A percentile compares a stretch with the other conserved stretches of the same genome.
These are phyloP conservation scores for Hanleya hanleyi DNA, from an alignment of 2,888 invertebrate genomes.

Conservation along the genomic window DNA sequence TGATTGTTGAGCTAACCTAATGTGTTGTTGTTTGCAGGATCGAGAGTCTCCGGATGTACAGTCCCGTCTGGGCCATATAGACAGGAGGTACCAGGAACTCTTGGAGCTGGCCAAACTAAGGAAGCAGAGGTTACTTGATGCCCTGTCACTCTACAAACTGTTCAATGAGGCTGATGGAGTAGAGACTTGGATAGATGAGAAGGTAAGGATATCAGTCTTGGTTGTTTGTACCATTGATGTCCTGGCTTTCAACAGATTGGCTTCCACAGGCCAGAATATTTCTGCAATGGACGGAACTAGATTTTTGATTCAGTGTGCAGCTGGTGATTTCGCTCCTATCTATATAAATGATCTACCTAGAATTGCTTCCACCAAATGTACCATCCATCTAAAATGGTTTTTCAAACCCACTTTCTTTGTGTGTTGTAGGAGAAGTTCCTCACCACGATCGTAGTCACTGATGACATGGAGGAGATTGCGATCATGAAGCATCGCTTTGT, in stretches of 20 bases:
- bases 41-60: constrained; percentile 80
- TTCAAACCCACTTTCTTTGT: no score
- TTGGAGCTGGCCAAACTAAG: constrained; percentile 94
- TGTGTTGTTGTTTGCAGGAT: constrained; percentile 66
- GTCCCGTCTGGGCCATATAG: constrained; percentile 91
- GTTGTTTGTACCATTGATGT: constrained; percentile 73
- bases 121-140: constrained; percentile 97
- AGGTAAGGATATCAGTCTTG: constrained; percentile 76
- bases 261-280: constrained; percentile 90
- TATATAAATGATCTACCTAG: no score
- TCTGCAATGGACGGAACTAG: constrained; percentile 96
- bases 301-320: no score
- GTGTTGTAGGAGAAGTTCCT: constrained; percentile 98
- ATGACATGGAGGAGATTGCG: constrained; percentile 99
- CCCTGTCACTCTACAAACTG: constrained; percentile 96
- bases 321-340: no score
- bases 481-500: constrained; percentile 99
- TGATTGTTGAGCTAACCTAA: no score
- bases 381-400: no score
- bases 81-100: constrained; percentile 94
- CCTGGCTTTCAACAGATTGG: constrained; percentile 84
- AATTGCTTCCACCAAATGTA: no score
- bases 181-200: constrained; percentile 99
- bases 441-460: constrained; percentile 93
- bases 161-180: constrained; percentile 98